These are phyloP conservation scores for Papilio elwesi DNA, from an alignment of 2,888 invertebrate species.

Conservation along the genomic window DNA sequence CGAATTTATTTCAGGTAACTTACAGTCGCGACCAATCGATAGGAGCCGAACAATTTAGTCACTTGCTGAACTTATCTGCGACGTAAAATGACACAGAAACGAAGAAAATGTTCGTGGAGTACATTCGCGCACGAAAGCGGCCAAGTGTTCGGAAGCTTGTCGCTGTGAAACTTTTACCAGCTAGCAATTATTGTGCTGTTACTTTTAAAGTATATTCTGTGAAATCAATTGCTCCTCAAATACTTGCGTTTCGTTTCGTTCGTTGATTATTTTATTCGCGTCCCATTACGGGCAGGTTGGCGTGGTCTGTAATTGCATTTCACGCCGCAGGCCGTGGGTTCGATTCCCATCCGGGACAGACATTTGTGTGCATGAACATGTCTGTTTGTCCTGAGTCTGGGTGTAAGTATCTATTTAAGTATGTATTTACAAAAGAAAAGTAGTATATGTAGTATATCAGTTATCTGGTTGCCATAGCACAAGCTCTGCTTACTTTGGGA, in stretches of 20 bases:
- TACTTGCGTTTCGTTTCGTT: not conserved
- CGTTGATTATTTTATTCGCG: not conserved
- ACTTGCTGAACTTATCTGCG: not conserved
- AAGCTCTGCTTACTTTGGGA: too few species aligned
- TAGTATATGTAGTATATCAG: too few species aligned
- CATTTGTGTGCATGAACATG: too few species aligned
- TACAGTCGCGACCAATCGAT: not conserved
- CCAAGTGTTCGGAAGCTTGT: constrained; percentile 5
- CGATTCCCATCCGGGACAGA: too few species aligned
- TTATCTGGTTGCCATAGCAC: too few species aligned
- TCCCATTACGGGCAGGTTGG: too few species aligned
- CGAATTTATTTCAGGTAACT: not conserved
- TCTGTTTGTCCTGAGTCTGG: too few species aligned
- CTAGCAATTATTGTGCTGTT: constrained; percentile 45
- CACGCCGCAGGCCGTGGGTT: too few species aligned
- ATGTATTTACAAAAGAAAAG: too few species aligned
- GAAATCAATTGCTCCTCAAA: constrained; percentile 16
- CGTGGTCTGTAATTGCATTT: too few species aligned
- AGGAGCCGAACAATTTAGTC: not conserved
- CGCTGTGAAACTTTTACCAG: constrained; percentile 46
- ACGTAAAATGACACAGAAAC: constrained; percentile 3
- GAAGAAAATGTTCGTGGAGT: constrained; percentile 15
- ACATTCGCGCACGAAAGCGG: constrained; percentile 9
- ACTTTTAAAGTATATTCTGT: constrained; percentile 26
- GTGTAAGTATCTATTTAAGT: too few species aligned